Percentiles rank a stretch among this genome's conserved stretches.
phyloP scores from a whole-genome alignment of 2,888 invertebrate species.

The Trichopoda pennipes region DNA sequence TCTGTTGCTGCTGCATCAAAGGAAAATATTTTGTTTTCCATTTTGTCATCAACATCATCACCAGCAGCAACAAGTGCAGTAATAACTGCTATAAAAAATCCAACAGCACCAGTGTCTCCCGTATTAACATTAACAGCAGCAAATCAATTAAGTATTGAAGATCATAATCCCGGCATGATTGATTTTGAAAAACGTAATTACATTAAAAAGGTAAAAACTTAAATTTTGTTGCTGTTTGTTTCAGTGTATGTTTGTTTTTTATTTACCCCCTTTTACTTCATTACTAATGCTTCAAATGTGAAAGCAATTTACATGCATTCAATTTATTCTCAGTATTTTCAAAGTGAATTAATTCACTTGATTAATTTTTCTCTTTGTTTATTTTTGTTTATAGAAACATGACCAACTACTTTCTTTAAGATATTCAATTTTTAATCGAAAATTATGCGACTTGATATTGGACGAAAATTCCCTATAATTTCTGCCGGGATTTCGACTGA shows the following conservation, averaged over 20 bases:
- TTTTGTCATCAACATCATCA: constrained; percentile 40
- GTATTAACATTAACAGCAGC: constrained; percentile 31
- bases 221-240: constrained; percentile 7
- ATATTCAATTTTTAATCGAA: too few species aligned
- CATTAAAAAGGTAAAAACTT: constrained; percentile 79
- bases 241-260: neutral
- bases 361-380: neutral
- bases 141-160: constrained; percentile 73
- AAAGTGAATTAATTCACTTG: constrained; percentile 27
- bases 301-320: constrained; percentile 48
- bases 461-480: too few species aligned
- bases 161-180: constrained; percentile 78
- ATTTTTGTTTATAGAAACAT: neutral
- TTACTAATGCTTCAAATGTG: constrained; percentile 38
- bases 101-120: constrained; percentile 23
- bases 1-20: constrained; percentile 18
- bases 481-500: too few species aligned
- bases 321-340: constrained; percentile 38
- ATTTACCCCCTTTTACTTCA: constrained; percentile 3
- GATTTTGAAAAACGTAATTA: constrained; percentile 80
- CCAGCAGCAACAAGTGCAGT: constrained; percentile 3
- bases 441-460: too few species aligned
- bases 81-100: constrained; percentile 13
- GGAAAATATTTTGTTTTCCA: constrained; percentile 52
- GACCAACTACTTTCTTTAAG: constrained; percentile 32